phyloP scores from a whole-genome alignment of 2,888 invertebrate genomes.

The Apodemia hepburni region DNA sequence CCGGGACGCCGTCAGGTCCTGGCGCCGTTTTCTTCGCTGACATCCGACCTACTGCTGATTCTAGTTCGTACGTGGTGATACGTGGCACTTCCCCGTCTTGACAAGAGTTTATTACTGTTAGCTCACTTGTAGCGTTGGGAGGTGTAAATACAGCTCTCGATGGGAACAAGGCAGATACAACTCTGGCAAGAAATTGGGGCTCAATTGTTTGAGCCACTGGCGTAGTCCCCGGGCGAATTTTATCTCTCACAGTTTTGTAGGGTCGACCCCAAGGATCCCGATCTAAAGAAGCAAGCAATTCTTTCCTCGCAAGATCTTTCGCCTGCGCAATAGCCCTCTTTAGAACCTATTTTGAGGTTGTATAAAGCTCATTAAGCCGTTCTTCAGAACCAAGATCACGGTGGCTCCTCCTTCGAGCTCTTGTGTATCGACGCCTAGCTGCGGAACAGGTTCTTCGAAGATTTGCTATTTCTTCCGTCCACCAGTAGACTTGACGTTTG shows the following conservation, averaged over 20 bases:
- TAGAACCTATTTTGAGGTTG: not conserved
- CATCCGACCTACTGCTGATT: not conserved
- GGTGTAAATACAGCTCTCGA: not conserved
- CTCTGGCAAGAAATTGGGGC: not conserved
- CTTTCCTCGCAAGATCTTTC: not conserved
- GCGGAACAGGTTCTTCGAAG: not conserved
- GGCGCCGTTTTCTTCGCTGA: constrained; percentile 17
- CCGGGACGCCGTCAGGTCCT: constrained; percentile 18
- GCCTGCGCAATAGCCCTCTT: not conserved
- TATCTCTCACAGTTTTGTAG: too few species aligned
- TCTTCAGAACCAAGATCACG: not conserved
- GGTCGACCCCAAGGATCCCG: too few species aligned
- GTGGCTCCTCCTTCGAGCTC: not conserved
- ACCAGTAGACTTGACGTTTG: not conserved
- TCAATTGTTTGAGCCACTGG: constrained; percentile 19
- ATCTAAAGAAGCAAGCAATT: not conserved
- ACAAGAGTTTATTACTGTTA: not conserved
- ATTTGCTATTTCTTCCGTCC: not conserved
- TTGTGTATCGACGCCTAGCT: not conserved
- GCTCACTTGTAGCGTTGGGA: not conserved
- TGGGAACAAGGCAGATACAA: constrained; percentile 11
- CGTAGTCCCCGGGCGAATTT: too few species aligned
- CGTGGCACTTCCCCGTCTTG: not conserved
- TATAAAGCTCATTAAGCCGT: not conserved
- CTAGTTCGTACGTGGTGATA: not conserved